Conservation (phyloP, 23 tunicate species). For the Phallusia fumigata region DNA sequence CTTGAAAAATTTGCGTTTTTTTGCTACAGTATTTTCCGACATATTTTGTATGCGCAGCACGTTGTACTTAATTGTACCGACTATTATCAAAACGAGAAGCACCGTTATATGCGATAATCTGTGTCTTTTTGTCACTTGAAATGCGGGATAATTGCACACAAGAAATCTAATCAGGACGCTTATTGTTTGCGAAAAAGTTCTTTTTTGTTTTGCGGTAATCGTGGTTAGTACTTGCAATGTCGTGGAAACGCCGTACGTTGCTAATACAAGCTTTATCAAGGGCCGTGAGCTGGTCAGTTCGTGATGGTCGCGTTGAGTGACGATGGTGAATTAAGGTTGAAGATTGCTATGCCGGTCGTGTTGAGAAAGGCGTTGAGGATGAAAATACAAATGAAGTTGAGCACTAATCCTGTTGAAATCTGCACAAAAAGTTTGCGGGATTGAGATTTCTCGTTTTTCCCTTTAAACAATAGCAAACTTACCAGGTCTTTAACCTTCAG, state of each 20-base stretch:
- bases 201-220: neutral
- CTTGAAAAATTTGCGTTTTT: too few species aligned
- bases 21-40: too few species aligned
- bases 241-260: neutral
- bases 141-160: too few species aligned
- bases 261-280: neutral
- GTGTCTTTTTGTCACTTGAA: too few species aligned
- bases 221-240: neutral
- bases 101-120: too few species aligned
- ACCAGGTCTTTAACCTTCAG: constrained; percentile 63
- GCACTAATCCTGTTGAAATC: constrained; percentile 63
- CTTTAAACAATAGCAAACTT: constrained; percentile 5
- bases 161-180: too few species aligned
- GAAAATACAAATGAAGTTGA: constrained; percentile 62
- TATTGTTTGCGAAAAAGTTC: neutral
- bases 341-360: constrained; percentile 51
- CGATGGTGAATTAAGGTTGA: constrained; percentile 30
- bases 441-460: too few species aligned
- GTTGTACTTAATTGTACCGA: too few species aligned
- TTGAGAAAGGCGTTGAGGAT: constrained; percentile 52
- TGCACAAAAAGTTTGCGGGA: constrained; percentile 8
- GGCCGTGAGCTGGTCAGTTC: neutral
- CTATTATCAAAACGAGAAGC: too few species aligned
- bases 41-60: too few species aligned
- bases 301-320: constrained; percentile 4